Evolutionary conservation across 2,797 vertebrate genomes (phyloP).

Genomic region (Arvicola amphibius): DNA sequence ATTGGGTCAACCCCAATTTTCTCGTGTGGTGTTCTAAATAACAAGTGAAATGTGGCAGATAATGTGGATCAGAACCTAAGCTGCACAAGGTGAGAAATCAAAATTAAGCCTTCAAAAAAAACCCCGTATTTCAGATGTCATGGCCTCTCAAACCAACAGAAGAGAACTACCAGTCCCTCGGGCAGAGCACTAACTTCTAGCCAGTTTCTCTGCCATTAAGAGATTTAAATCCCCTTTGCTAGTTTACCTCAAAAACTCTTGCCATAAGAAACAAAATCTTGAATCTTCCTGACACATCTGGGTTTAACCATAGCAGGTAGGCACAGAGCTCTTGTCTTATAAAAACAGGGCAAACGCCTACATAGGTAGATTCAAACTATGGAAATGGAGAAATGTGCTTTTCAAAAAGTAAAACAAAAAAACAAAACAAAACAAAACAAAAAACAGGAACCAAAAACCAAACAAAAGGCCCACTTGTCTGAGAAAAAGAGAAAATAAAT

Average conservation of each 20-base stretch:
- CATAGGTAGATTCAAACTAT: background rate
- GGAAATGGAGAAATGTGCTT: background rate
- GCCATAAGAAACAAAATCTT: background rate
- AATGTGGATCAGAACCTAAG: background rate
- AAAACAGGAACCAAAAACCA: background rate
- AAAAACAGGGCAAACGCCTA: background rate
- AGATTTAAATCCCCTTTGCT: background rate
- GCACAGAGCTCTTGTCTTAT: background rate
- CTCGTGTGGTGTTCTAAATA: background rate
- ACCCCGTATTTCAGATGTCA: background rate
- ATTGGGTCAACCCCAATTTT: constrained; percentile 12
- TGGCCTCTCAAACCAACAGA: background rate
- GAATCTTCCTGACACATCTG: background rate
- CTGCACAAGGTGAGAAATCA: constrained; percentile 11
- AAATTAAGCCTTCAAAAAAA: background rate
- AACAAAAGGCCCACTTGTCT: background rate
- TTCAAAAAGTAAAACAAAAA: background rate
- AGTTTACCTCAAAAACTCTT: constrained; percentile 5
- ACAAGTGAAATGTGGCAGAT: background rate
- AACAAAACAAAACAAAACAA: background rate
- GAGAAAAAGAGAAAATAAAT: constrained; percentile 21
- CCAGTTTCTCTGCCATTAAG: background rate
- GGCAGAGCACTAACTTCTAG: background rate
- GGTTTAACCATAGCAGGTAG: background rate
- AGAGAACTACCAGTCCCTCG: background rate